Conservation (phyloP, 35 echinoderm and acorn worm species). For the Apostichopus californicus region DNA sequence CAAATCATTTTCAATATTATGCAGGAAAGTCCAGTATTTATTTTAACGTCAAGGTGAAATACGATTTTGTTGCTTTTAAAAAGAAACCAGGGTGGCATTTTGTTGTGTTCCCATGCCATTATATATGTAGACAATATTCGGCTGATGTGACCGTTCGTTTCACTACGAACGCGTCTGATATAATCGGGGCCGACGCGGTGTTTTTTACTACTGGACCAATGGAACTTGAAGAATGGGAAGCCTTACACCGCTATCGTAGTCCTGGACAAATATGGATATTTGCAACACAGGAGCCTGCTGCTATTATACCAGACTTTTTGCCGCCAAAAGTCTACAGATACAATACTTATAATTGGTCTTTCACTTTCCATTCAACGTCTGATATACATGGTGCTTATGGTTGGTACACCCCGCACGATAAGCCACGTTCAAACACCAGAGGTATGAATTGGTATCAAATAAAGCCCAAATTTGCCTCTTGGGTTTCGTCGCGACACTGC, state of each 20-base stretch:
- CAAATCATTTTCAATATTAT: too few species aligned
- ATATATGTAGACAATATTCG: background rate
- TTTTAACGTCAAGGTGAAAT: background rate
- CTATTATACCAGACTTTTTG: slow-evolving; percentile 2
- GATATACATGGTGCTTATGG: slow-evolving; percentile 10
- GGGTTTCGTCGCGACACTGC: too few species aligned
- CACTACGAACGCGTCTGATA: background rate
- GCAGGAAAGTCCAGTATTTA: too few species aligned
- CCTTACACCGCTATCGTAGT: background rate
- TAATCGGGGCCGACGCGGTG: background rate
- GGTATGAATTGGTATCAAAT: background rate
- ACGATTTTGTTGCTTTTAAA: slow-evolving; percentile 34
- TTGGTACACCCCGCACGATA: background rate
- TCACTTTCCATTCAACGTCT: background rate
- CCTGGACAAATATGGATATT: slow-evolving; percentile 34
- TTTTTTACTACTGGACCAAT: slow-evolving; percentile 30
- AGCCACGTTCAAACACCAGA: too few species aligned
- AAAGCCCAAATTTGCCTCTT: background rate
- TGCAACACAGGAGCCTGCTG: slow-evolving; percentile 17
- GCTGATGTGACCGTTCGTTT: background rate
- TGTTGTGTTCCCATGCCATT: slow-evolving; percentile 24
- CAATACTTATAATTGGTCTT: slow-evolving; percentile 9
- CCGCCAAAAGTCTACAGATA: slow-evolving; percentile 14
- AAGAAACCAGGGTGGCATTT: slow-evolving; percentile 47
- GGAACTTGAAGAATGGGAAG: slow-evolving; percentile 36